Evolutionary conservation across 2,797 vertebrate species (phyloP).

Genomic region (Silurus lanzhouensis): DNA sequence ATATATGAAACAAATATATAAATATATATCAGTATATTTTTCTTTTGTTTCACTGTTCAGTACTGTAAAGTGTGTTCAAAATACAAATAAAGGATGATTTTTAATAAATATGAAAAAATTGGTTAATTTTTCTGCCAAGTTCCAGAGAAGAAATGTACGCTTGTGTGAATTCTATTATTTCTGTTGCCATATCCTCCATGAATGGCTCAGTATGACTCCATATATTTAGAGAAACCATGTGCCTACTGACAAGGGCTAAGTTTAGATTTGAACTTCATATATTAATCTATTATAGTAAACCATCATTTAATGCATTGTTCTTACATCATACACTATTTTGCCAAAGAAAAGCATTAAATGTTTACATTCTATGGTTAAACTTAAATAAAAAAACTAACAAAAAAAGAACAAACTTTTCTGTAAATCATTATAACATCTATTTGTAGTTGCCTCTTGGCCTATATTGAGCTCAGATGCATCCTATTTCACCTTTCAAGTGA

Average conservation of each 20-base stretch:
- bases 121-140: not conserved
- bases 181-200: not conserved
- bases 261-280: not conserved
- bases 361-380: not conserved
- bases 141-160: not conserved
- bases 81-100: slow-evolving; percentile 84
- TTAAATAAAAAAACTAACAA: not conserved
- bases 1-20: slow-evolving; percentile 69
- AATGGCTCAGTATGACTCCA: not conserved
- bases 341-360: not conserved
- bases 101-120: slow-evolving; percentile 68
- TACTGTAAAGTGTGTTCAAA: slow-evolving; percentile 87
- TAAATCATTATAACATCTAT: not conserved
- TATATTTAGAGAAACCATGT: not conserved
- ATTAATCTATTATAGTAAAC: not conserved
- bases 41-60: slow-evolving; percentile 85
- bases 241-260: not conserved
- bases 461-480: no score
- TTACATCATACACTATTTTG: not conserved
- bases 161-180: not conserved
- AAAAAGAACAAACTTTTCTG: not conserved
- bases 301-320: not conserved
- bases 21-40: slow-evolving; percentile 83
- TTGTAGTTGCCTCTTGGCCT: no score
- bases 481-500: no score